Percentiles rank a stretch among this genome's conserved stretches.
Conservation (phyloP, 2,113 vertebrate genomes). For the Machaerirhynchus nigripectus region DNA sequence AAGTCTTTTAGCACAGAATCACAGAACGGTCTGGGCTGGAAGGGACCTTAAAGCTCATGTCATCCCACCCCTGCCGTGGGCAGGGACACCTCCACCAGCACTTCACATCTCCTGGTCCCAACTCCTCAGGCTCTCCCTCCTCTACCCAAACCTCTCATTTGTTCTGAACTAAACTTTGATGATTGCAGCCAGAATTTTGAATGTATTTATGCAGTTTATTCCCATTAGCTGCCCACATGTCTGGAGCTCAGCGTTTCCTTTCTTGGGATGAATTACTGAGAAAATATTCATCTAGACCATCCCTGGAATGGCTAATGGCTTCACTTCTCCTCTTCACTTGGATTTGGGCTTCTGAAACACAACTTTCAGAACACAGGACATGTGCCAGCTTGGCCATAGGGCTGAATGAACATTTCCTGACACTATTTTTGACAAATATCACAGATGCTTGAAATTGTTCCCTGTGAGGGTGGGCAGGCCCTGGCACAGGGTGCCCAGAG, state of each 20-base stretch:
- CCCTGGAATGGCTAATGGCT: not conserved
- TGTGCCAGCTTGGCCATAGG: not conserved
- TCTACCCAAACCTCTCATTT: not conserved
- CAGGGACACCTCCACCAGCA: not conserved
- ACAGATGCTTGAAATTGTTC: not conserved
- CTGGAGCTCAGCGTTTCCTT: not conserved
- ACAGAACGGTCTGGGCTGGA: not conserved
- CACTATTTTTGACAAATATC: not conserved
- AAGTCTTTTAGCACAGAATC: not conserved
- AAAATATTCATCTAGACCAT: not conserved
- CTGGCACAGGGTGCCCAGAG: not conserved
- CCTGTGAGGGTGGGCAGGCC: fast-evolving
- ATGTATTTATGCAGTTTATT: not conserved
- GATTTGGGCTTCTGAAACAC: not conserved
- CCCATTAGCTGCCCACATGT: not conserved
- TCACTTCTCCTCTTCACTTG: not conserved
- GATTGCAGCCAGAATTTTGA: not conserved
- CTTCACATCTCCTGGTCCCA: not conserved
- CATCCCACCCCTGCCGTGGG: not conserved
- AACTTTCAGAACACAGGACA: not conserved
- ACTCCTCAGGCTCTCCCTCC: not conserved
- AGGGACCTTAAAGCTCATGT: not conserved
- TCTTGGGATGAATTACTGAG: not conserved
- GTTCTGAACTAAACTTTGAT: not conserved
- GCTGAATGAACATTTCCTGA: not conserved